A percentile compares a stretch with the other conserved stretches of the same genome.
These are phyloP conservation scores for Eulemur mongoz DNA, from an alignment of 2,797 vertebrate genomes.

Conservation along the genomic window DNA sequence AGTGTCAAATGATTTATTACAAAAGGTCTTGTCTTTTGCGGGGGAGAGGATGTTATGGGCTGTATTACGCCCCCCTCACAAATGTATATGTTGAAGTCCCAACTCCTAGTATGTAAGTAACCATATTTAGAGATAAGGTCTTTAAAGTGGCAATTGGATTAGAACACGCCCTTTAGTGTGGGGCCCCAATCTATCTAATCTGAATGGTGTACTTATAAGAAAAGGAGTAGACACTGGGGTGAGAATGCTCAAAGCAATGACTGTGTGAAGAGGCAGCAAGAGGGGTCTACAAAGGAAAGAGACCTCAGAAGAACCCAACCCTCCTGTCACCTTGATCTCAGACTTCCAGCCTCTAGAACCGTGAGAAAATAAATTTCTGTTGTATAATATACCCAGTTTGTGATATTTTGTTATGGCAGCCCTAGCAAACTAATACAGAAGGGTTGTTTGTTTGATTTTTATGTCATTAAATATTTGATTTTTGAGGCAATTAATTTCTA, in stretches of 20 bases:
- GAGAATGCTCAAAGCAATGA: neutral
- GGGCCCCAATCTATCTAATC: neutral
- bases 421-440: neutral
- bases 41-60: neutral
- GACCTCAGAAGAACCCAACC: neutral
- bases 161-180: neutral
- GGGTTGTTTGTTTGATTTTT: neutral
- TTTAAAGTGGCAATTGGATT: neutral
- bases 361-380: neutral
- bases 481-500: neutral
- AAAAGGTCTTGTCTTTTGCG: neutral
- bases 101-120: neutral
- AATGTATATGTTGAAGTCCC: neutral
- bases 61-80: neutral
- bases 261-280: neutral
- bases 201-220: neutral
- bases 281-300: neutral
- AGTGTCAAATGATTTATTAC: neutral
- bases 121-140: neutral
- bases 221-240: neutral
- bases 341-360: neutral
- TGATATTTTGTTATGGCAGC: neutral
- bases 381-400: neutral
- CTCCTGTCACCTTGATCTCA: neutral
- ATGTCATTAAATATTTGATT: neutral